phyloP scores from a whole-genome alignment of 2,888 invertebrate genomes.

The Charanyca ferruginea region DNA sequence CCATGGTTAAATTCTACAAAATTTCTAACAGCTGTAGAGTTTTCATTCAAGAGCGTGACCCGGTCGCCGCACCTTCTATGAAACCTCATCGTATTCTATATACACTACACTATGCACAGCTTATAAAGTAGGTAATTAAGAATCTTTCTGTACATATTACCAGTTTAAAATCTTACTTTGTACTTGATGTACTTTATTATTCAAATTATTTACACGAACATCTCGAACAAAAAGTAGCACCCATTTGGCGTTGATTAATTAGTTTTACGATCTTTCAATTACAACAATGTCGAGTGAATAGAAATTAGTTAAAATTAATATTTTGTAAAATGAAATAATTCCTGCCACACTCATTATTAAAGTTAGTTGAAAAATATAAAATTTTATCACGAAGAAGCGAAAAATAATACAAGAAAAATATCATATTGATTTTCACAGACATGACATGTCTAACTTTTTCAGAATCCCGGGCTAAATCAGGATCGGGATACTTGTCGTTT shows the following conservation, averaged over 20 bases:
- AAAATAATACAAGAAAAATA: constrained; percentile 54
- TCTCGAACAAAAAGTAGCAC: constrained; percentile 57
- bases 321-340: constrained; percentile 37
- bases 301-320: constrained; percentile 36
- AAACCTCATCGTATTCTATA: constrained; percentile 90
- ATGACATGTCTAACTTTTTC: constrained; percentile 53
- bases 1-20: constrained; percentile 97
- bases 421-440: constrained; percentile 58
- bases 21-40: constrained; percentile 95
- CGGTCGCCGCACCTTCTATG: constrained; percentile 96
- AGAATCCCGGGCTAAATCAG: constrained; percentile 3
- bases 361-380: constrained; percentile 42
- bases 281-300: constrained; percentile 29
- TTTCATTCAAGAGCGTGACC: constrained; percentile 95
- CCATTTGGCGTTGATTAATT: constrained; percentile 43
- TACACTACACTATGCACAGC: constrained; percentile 49
- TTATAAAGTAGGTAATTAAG: constrained; percentile 42
- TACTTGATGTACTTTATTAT: constrained; percentile 47
- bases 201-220: constrained; percentile 63
- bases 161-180: constrained; percentile 55
- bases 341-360: constrained; percentile 50
- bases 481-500: constrained; percentile 34
- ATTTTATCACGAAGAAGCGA: constrained; percentile 37
- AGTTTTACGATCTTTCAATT: constrained; percentile 51
- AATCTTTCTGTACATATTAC: constrained; percentile 56